These are phyloP conservation scores for Oreochromis mossambicus DNA, from an alignment of 2,797 vertebrate species.

Conservation along the genomic window DNA sequence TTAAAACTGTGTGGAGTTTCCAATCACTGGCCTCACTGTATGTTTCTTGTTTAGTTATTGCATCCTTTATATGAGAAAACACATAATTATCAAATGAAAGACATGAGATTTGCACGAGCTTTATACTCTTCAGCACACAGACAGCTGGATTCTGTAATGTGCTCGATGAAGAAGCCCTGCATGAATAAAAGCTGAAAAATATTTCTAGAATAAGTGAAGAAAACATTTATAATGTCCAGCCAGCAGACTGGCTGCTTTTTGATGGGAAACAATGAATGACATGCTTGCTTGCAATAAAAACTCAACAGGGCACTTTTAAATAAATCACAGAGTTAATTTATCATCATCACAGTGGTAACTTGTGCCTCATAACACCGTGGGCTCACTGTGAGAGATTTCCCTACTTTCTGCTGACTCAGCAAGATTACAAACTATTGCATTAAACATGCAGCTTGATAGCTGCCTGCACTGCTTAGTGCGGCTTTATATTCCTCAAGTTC, in stretches of 20 bases:
- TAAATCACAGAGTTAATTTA: not conserved
- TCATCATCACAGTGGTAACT: not conserved
- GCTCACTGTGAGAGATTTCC: not conserved
- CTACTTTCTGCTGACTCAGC: slow-evolving; percentile 30
- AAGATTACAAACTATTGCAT: slow-evolving; percentile 9
- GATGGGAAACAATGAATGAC: not conserved
- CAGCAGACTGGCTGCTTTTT: not conserved
- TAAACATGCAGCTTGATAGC: slow-evolving; percentile 22
- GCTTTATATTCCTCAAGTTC: not conserved
- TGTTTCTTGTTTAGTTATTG: not conserved
- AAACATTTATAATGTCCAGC: not conserved
- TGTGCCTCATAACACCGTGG: not conserved
- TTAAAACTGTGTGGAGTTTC: rapidly evolving
- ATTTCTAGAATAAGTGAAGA: not conserved
- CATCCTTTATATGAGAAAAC: not conserved
- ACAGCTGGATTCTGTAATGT: rapidly evolving
- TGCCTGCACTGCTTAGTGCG: not conserved
- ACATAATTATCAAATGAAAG: not conserved
- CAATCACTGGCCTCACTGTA: rapidly evolving
- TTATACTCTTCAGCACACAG: not conserved
- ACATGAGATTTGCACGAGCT: not conserved
- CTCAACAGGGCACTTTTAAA: not conserved
- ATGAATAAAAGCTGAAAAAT: not conserved
- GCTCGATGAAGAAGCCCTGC: not conserved
- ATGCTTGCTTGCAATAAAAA: not conserved